phyloP scores from a whole-genome alignment of 2,888 invertebrate genomes.

The Suillia variegata region DNA sequence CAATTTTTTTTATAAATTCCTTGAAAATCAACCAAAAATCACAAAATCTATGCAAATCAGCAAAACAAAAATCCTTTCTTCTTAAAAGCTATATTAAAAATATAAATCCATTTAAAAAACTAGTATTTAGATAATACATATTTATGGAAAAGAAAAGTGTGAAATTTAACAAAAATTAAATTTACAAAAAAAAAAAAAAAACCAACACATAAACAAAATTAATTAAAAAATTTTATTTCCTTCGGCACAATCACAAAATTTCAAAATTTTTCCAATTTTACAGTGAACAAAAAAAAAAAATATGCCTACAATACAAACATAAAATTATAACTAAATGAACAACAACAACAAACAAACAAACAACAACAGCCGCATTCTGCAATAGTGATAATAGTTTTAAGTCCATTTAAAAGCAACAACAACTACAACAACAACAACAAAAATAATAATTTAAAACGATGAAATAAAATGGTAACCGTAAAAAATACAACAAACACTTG shows the following conservation, averaged over 20 bases:
- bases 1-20: no score
- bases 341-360: no score
- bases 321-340: constrained; percentile 21
- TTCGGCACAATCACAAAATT: constrained; percentile 35
- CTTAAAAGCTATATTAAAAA: constrained; percentile 36
- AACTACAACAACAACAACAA: constrained; percentile 33
- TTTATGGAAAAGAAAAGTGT: constrained; percentile 23
- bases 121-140: constrained; percentile 14
- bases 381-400: constrained; percentile 62
- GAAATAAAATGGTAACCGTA: constrained; percentile 23
- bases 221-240: constrained; percentile 32
- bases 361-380: constrained; percentile 55
- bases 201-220: constrained; percentile 23
- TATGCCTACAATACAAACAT: constrained; percentile 27
- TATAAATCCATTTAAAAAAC: constrained; percentile 5
- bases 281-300: constrained; percentile 35
- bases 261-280: constrained; percentile 33
- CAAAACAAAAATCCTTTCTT: constrained; percentile 42
- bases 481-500: constrained; percentile 15
- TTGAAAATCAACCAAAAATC: constrained; percentile 28
- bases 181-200: constrained; percentile 21
- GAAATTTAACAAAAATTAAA: constrained; percentile 29
- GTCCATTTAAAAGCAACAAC: constrained; percentile 34
- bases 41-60: constrained; percentile 23
- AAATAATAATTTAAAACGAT: constrained; percentile 20